Base-by-base conservation (phyloP, 2,797 vertebrate species). In the Lepilemur ruficaudatus region DNA sequence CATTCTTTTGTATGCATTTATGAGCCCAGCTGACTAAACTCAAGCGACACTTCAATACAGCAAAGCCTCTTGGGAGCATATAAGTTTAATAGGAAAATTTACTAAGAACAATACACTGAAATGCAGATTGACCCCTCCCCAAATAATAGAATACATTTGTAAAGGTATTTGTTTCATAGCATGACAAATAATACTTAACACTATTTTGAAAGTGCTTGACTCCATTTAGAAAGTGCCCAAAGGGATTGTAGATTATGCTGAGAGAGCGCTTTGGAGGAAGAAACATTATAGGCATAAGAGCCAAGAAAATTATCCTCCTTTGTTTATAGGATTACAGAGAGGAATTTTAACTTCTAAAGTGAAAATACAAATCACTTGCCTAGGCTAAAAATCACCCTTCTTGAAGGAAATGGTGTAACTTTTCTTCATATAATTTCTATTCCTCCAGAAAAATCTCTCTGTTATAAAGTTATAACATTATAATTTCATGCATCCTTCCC, bases 51-150 rank as follows among this genome's bases (percentile, higher is more conserved):
- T 97, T 97, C 92, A 50, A 72, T 84, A 67, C 84, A 72, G 46
- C 84, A 25, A 52, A 96, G 15, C 23, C 82, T 93, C 70, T 94
- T 80, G 79, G 78, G 81, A 91, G 9, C 50, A 20, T 55, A 41
- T 83, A 80, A 94, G 38, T 96, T 95, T 89, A 97, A 93, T 86
- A 91, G 94, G n/a, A 95, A 93, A 75, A 75, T 61, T 67, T 79
- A 48, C 85, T 52, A 73, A 80, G 78, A 80, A 82, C 83, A 87
- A 87, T 48, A 78, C 61, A 55, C 80, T 35, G 72, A 86, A 94
- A 78, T 94, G 28, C 65, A 79, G 52, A 35, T 32, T 76, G 84
- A 92, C 67, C 83, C 91, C 22, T 57, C 55, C 50, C 22, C 30
- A 89, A 79, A 94, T 82, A 80, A 83, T 61, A 80, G 41, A 89